Evolutionary conservation across 2,113 vertebrate genomes (phyloP).

Genomic region (Gallinago media): DNA sequence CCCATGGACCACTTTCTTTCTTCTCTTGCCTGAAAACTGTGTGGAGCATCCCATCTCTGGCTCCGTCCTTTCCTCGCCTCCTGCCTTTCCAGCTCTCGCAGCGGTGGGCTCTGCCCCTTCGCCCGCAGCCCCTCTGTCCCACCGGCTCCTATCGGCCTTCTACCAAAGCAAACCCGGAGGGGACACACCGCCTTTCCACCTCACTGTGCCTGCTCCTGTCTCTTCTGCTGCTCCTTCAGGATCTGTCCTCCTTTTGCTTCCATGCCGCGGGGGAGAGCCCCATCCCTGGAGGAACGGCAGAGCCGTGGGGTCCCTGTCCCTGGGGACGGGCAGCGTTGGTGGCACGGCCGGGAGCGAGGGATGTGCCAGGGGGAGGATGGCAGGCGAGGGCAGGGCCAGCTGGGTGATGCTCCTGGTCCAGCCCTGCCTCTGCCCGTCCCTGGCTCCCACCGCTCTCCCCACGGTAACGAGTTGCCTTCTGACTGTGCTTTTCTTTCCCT

Average conservation of each 20-base stretch:
- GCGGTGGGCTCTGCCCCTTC: not conserved
- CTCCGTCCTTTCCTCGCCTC: not conserved
- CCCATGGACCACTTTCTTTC: not conserved
- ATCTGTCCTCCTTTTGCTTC: not conserved
- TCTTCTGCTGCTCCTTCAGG: not conserved
- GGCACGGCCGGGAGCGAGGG: not conserved
- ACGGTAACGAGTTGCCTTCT: not conserved
- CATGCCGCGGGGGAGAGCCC: not conserved
- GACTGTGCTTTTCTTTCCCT: slow-evolving; percentile 38
- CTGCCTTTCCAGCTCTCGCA: slow-evolving; percentile 21
- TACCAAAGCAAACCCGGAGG: slow-evolving; percentile 24
- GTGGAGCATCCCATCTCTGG: not conserved
- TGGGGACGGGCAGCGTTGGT: rapidly evolving
- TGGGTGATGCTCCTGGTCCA: not conserved
- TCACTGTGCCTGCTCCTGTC: slow-evolving; percentile 46
- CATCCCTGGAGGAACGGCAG: not conserved
- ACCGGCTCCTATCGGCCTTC: not conserved
- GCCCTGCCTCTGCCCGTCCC: not conserved
- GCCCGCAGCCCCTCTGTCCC: not conserved
- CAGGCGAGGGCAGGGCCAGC: not conserved
- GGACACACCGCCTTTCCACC: not conserved
- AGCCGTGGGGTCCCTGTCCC: rapidly evolving
- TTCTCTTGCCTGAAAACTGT: slow-evolving; percentile 4
- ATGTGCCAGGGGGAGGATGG: not conserved
- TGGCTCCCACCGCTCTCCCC: rapidly evolving